Percentiles rank a stretch among this genome's conserved stretches.
phyloP scores from a whole-genome alignment of 2,113 vertebrate species.

The human (Homo sapiens) region GRCh38 chr4:23452001-23452500 shows the following conservation, averaged over 20 bases:
- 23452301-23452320: background rate
- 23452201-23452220: background rate
- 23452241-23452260: background rate
- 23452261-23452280: background rate
- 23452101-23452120: constrained; percentile 24
- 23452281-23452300: background rate
- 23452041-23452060: background rate
- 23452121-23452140: constrained; percentile 4
- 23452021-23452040: background rate
- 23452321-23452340: background rate
- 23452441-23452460: background rate
- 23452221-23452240: background rate
- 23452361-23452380: background rate
- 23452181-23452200: background rate
- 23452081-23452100: constrained; percentile 24
- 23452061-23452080: background rate
- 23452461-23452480: background rate
- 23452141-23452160: background rate
- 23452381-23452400: background rate
- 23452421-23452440: background rate
- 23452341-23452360: background rate
- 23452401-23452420: background rate
- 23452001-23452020: background rate
- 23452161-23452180: background rate
- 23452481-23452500: background rate